A percentile compares a stretch with the other conserved stretches of the same genome.
Evolutionary conservation across 92 coral and sea anemone species (phyloP).

Genomic region (Metridium senile): DNA sequence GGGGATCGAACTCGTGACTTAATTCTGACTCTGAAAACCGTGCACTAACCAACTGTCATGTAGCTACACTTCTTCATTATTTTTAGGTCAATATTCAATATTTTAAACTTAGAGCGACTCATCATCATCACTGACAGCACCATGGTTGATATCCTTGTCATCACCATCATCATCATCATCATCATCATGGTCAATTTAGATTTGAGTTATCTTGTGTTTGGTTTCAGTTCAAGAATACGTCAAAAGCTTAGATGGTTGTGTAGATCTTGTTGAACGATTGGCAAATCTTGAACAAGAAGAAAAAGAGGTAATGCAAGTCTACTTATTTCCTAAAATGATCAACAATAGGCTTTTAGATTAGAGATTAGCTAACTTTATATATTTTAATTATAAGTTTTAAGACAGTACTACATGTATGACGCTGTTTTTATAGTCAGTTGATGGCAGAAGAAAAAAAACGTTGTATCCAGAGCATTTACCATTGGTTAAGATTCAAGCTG

Average conservation of each 20-base stretch:
- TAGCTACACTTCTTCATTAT: too few species aligned
- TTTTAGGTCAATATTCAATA: too few species aligned
- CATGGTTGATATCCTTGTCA: not conserved
- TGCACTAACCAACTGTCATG: too few species aligned
- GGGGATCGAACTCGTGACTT: too few species aligned
- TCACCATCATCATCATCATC: not conserved
- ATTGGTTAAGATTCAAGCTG: slow-evolving; percentile 82
- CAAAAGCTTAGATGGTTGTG: slow-evolving; percentile 80
- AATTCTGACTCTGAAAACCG: too few species aligned
- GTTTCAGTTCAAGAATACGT: slow-evolving; percentile 87
- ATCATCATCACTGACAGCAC: not conserved
- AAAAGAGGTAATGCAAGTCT: slow-evolving; percentile 27
- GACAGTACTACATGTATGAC: not conserved
- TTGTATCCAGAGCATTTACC: slow-evolving; percentile 89
- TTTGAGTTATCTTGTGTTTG: not conserved
- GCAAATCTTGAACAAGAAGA: slow-evolving; percentile 53
- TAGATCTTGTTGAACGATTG: slow-evolving; percentile 77
- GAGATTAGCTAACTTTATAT: too few species aligned
- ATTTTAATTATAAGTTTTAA: not conserved
- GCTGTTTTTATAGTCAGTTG: slow-evolving; percentile 20
- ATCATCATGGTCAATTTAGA: not conserved
- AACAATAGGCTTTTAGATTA: too few species aligned
- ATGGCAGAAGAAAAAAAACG: slow-evolving; percentile 60
- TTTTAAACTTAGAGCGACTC: too few species aligned
- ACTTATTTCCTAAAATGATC: not conserved